Base-by-base conservation (phyloP, 1,140 invertebrate genomes). In the Orchesella cincta region DNA sequence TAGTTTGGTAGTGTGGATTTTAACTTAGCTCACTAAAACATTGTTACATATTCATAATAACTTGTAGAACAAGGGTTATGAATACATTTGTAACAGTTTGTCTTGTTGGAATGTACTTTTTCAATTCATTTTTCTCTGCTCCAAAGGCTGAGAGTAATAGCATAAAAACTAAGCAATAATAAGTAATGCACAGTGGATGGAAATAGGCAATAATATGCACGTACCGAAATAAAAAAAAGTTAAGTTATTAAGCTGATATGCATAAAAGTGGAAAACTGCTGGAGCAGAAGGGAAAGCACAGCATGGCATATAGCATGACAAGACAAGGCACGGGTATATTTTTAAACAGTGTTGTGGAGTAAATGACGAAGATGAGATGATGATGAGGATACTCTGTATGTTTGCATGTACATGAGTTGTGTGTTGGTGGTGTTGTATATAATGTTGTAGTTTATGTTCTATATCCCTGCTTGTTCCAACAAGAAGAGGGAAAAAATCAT, bases 401-500 rank as follows among this genome's bases (percentile, higher is more conserved):
- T 23, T 57, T 57, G 12, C 14, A 57, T 57, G 12, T 57, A 18
- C 54, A 57, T 57, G 23, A n/a, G n/a, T n/a, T n/a, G n/a, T n/a
- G n/a, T n/a, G n/a, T n/a, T n/a, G n/a, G n/a, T n/a, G n/a, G n/a
- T n/a, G n/a, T n/a, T n/a, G n/a, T n/a, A n/a, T n/a, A n/a, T n/a
- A n/a, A n/a, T n/a, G n/a, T n/a, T n/a, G n/a, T n/a, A n/a, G n/a
- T n/a, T n/a, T n/a, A n/a, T n/a, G n/a, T n/a, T n/a, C n/a, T n/a
- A n/a, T n/a, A n/a, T n/a, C n/a, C n/a, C n/a, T n/a, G n/a, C n/a
- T n/a, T n/a, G n/a, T n/a, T n/a, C n/a, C n/a, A n/a, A n/a, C n/a
- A n/a, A 2, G 28, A 33, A 23, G 12, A 67, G 62, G 71, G 71
- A 39, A 73, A 64, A 75, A 78, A 78, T 78, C 77, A 71, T 75